A percentile compares a stretch with the other conserved stretches of the same genome.
Conservation (phyloP, 1,140 invertebrate genomes). For the Cylas formicarius region DNA sequence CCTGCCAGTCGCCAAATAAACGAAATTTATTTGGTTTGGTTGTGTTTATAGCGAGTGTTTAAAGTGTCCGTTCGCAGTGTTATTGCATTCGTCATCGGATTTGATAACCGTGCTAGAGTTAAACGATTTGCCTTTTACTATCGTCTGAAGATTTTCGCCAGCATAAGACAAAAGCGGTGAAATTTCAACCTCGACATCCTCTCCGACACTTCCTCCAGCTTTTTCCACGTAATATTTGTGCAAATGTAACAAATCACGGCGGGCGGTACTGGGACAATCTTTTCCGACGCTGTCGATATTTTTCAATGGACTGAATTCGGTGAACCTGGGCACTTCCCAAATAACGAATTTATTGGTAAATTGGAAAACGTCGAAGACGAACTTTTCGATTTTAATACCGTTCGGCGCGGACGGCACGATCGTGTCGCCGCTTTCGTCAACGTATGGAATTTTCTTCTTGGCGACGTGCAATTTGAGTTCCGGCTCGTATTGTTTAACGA, state of each 20-base stretch:
- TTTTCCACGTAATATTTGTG: constrained; percentile 77
- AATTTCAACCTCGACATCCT: constrained; percentile 75
- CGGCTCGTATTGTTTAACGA: constrained; percentile 56
- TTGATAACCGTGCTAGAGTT: constrained; percentile 21
- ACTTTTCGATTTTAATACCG: constrained; percentile 99
- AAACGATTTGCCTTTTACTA: constrained; percentile 29
- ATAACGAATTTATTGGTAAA: constrained; percentile 86
- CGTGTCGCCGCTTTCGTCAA: constrained; percentile 65
- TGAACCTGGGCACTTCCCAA: constrained; percentile 86
- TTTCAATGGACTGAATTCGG: constrained; percentile 96
- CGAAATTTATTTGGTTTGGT: no score
- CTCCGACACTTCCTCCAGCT: constrained; percentile 72
- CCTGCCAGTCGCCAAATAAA: no score
- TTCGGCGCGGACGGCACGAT: constrained; percentile 77
- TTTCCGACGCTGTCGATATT: constrained; percentile 82
- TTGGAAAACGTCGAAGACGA: constrained; percentile 97
- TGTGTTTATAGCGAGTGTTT: no score
- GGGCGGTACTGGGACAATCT: constrained; percentile 84
- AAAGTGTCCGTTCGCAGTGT: not conserved
- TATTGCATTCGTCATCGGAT: constrained; percentile 28
- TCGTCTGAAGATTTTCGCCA: constrained; percentile 68
- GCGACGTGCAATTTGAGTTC: constrained; percentile 88
- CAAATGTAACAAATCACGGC: constrained; percentile 68
- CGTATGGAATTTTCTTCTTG: constrained; percentile 93
- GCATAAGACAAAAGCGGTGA: constrained; percentile 86